Evolutionary conservation across 2,888 invertebrate species (phyloP), one percentile per base, ranked within the genome.

Genomic region (Chaetoderma sp.): DNA sequence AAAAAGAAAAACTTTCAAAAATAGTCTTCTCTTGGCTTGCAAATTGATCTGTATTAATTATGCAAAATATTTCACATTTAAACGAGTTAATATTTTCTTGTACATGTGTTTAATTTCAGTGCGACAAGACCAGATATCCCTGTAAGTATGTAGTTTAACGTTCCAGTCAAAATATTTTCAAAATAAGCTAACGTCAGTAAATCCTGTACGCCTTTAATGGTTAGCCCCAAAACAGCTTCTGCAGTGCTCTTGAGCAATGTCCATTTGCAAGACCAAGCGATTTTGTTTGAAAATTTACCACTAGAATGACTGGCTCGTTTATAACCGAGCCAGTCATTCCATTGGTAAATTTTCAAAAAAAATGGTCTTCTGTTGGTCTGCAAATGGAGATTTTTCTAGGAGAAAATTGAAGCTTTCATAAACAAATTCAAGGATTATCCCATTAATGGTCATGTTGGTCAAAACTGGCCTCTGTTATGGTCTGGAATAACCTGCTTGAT

Each of bases 111-210:
- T 39, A 23, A n/a, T 61, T 61, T 5, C 54, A 61, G 61, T 55
- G 61, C 52, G 16, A n/a, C 6, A n/a, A 25, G 39, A n/a, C 32
- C 13, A 33, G 39, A 61, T 50, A 18, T 54, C 25, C 61, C 61
- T 32, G 61, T 61, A 61, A 61, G 61, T 61, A 61, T 42, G 4
- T 13, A n/a, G n/a, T 4, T 28, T 60, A 16, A 10, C 13, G 23
- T 39, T 39, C 36, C 16, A 23, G 18, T 39, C 39, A 39, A 39
- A 39, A 39, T 39, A 18, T n/a, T 42, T 16, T 57, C 4, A 10
- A n/a, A 16, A n/a, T 16, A 1, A 42, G 5, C n/a, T 23, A 21
- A 13, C 16, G 5, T 33, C 21, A 36, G 6, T 44, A 44, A 33
- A 23, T 57, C 27, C 13, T 45, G 45, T 36, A 52, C 36, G n/a